Conservation (phyloP, 2,113 vertebrate genomes). For the Dicentrarchus labrax region DNA sequence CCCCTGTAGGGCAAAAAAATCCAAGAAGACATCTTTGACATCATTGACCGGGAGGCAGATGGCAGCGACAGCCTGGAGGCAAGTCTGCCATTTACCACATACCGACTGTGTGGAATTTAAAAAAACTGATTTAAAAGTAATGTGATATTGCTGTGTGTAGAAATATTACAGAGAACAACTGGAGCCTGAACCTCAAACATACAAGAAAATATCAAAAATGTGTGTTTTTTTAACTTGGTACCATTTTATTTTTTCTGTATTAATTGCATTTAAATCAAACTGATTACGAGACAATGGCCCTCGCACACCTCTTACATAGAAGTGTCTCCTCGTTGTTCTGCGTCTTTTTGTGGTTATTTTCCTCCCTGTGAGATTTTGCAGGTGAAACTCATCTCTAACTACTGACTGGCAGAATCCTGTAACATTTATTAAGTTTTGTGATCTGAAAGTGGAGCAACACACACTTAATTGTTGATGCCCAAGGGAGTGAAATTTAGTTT, state of each 20-base stretch:
- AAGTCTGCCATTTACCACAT: constrained; percentile 65
- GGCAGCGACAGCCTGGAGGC: constrained; percentile 99
- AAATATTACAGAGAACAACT: not conserved
- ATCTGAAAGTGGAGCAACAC: too few relatives aligned
- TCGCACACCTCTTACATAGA: not conserved
- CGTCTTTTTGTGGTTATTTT: not conserved
- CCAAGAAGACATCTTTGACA: constrained; percentile 99
- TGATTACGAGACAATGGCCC: not conserved
- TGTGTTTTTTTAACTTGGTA: not conserved
- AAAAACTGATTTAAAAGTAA: constrained; percentile 33
- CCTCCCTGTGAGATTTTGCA: constrained; percentile 19
- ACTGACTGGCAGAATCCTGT: too few relatives aligned
- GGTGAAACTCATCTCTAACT: constrained; percentile 1
- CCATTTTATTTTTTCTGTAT: not conserved
- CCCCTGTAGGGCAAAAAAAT: constrained; percentile 94
- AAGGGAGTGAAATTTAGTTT: too few relatives aligned
- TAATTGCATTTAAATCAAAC: not conserved
- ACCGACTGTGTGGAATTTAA: not conserved
- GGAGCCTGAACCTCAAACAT: constrained; percentile 2
- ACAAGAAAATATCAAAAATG: not conserved
- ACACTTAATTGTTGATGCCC: too few relatives aligned
- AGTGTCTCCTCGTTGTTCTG: not conserved
- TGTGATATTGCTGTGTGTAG: constrained; percentile 5
- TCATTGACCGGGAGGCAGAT: constrained; percentile 98
- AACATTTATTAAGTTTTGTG: too few relatives aligned